Conservation (phyloP, 2,888 invertebrate species). For the Stenichneumon culpator region DNA sequence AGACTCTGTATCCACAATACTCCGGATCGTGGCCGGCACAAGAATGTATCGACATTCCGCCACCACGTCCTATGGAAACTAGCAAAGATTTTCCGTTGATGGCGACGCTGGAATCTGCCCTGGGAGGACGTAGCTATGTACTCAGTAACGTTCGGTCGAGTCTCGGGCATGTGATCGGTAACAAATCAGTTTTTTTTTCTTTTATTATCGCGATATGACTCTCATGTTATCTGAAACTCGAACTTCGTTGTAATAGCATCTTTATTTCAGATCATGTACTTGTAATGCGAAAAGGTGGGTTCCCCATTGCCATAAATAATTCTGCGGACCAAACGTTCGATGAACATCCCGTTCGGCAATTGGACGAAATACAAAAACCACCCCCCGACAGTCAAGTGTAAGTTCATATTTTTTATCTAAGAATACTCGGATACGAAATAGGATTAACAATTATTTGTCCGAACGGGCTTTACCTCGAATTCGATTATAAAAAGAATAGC, state of each 20-base stretch:
- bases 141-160: slow-evolving; percentile 86
- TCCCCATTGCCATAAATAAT: slow-evolving; percentile 85
- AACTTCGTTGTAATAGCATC: slow-evolving; percentile 39
- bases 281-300: slow-evolving; percentile 86
- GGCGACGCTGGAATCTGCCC: slow-evolving; percentile 85
- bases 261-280: slow-evolving; percentile 86
- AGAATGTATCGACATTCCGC: slow-evolving; percentile 82
- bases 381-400: slow-evolving; percentile 85
- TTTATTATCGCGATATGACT: neutral
- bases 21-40: slow-evolving; percentile 85
- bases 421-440: neutral
- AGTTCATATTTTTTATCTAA: slow-evolving; percentile 70
- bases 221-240: slow-evolving; percentile 11
- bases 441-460: neutral
- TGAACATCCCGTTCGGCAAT: slow-evolving; percentile 75
- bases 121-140: slow-evolving; percentile 88
- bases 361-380: slow-evolving; percentile 84
- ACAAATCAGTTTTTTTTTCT: slow-evolving; percentile 63
- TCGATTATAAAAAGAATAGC: too few species aligned
- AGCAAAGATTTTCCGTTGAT: slow-evolving; percentile 85
- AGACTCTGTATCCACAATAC: slow-evolving; percentile 85
- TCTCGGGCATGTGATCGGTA: slow-evolving; percentile 87
- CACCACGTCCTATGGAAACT: slow-evolving; percentile 67
- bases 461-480: too few species aligned
- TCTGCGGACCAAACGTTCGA: slow-evolving; percentile 73